Evolutionary conservation across 1,140 invertebrate species (phyloP), one percentile per base, ranked within the genome.

Genomic region (Anoplolepis gracilipes): DNA sequence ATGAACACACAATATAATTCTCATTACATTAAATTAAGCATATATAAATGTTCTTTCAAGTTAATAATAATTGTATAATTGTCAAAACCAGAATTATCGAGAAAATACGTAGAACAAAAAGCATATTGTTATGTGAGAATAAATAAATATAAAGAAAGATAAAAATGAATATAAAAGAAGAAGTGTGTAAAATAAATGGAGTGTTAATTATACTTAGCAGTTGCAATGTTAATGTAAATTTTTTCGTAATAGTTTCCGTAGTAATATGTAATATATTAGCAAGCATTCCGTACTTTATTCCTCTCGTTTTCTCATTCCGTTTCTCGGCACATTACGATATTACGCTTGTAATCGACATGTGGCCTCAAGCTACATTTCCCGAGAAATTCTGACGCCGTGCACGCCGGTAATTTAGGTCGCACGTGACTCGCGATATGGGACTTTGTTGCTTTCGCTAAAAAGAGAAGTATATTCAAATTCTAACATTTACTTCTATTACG

Each of bases 321-420:
- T 42, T 82, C 25, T 33, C 36, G 13, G 33, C 53, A 25, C 39
- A 42, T 82, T 82, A 82, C 28, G 36, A 82, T n/a, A 46, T 82
- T 82, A 82, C 53, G 28, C 36, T 36, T 53, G 78, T 72, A 73
- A 73, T 73, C 67, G 53, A 22, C 22, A 53, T 69, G 33, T 69
- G 49, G 53, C 36, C 39, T 59, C 36, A 36, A 19, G 53, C 78
- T 49, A 49, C 46, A 49, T 49, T 59, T 46, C 13, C 30, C 19
- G 11, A 81, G 67, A 59, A 82, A 73, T 82, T 72, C 78, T 73
- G 42, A 82, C 28, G 65, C 64, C 30, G 49, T 59, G 65, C 78
- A 59, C 65, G 53, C 25, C 13, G 67, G 67, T 82, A 82, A 82
- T 82, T 82, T 82, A 73, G 67, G 67, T 82, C 53, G 67, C 30